phyloP scores from a whole-genome alignment of 2,888 invertebrate genomes.

The Orchesella flavescens region DNA sequence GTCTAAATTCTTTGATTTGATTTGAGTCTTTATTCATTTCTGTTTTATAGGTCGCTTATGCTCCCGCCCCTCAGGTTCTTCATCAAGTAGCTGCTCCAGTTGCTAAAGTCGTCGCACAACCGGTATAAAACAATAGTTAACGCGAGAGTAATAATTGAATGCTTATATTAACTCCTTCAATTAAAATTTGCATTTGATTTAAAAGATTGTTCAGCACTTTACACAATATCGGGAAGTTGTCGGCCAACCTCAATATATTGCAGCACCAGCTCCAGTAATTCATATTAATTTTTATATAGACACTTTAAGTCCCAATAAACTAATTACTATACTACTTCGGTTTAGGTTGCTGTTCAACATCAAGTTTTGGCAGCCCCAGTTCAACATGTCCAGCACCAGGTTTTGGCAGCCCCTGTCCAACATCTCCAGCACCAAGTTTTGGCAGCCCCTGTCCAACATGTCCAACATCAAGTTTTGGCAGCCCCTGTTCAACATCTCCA shows the following conservation, averaged over 20 bases:
- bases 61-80: constrained; percentile 1
- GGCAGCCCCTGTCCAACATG: neutral
- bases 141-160: no score
- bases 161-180: no score
- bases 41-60: neutral
- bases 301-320: neutral
- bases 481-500: no score
- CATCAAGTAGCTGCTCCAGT: constrained; percentile 28
- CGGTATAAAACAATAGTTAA: no score
- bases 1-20: neutral
- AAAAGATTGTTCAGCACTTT: no score
- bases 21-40: neutral
- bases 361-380: neutral
- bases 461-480: neutral
- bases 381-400: neutral
- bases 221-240: neutral
- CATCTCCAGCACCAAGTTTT: neutral
- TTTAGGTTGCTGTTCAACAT: neutral
- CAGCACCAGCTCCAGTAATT: constrained; percentile 20
- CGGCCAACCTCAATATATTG: neutral
- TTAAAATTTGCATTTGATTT: no score
- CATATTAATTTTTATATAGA: neutral
- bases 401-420: neutral
- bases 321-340: neutral
- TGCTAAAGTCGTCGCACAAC: neutral